phyloP scores from a whole-genome alignment of 2,888 invertebrate genomes.

The Microplitis deprimator region DNA sequence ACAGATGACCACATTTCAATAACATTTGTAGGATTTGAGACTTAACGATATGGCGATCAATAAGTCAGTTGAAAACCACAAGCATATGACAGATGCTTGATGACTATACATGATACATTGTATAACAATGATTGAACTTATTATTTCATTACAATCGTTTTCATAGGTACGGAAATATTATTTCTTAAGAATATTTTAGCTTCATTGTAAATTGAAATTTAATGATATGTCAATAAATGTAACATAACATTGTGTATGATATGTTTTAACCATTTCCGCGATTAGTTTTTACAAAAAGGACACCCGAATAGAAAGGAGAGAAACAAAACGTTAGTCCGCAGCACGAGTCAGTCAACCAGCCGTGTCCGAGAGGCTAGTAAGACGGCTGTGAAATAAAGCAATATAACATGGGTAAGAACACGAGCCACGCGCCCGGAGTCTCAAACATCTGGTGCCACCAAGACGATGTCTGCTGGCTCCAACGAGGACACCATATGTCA shows the following conservation, averaged over 20 bases:
- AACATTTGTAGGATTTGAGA: not conserved
- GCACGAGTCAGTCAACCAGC: constrained; percentile 34
- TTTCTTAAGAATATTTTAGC: not conserved
- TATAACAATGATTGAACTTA: not conserved
- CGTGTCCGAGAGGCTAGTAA: constrained; percentile 26
- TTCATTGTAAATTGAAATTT: not conserved
- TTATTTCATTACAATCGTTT: not conserved
- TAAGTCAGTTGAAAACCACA: not conserved
- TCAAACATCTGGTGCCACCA: constrained; percentile 35
- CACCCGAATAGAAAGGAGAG: not conserved
- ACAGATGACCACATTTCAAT: not conserved
- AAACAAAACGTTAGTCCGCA: constrained; percentile 21
- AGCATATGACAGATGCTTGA: not conserved
- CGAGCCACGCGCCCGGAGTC: constrained; percentile 26
- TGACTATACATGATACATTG: not conserved
- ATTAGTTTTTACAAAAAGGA: not conserved
- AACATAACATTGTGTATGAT: not conserved
- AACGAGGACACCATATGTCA: constrained; percentile 43
- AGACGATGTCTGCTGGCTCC: constrained; percentile 30
- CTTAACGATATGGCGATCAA: not conserved
- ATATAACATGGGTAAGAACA: constrained; percentile 24
- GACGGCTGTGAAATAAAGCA: constrained; percentile 28
- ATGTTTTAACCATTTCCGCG: constrained; percentile 1
- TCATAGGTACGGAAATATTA: not conserved
- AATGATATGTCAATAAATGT: not conserved